Conservation (phyloP, 2,797 vertebrate genomes). For the Lacerta viridis region DNA sequence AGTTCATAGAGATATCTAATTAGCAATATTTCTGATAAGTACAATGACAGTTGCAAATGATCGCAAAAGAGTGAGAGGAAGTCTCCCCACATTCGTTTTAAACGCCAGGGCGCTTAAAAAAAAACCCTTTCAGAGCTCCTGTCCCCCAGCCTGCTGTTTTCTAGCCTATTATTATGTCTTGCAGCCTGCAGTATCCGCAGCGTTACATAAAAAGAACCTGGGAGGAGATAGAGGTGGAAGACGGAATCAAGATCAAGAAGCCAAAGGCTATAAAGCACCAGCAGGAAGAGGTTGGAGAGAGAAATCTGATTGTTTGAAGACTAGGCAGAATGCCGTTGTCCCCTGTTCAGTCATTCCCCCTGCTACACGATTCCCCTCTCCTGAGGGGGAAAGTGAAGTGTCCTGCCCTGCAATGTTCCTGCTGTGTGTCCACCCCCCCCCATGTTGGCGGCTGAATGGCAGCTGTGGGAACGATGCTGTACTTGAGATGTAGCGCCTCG, state of each 20-base stretch:
- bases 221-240: neutral
- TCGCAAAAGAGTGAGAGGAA: neutral
- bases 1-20: too few relatives aligned
- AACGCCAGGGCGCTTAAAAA: neutral
- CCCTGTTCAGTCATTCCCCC: neutral
- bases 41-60: neutral
- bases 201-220: accelerated
- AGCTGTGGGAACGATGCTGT: too few relatives aligned
- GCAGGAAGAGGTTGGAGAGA: conserved; percentile 3
- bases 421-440: too few relatives aligned
- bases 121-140: neutral
- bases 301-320: neutral
- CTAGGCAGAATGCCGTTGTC: neutral
- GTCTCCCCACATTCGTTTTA: neutral
- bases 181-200: conserved; percentile 11
- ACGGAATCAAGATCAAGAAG: neutral
- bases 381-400: neutral
- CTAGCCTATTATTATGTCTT: conserved; percentile 10
- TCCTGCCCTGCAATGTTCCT: neutral
- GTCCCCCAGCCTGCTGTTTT: neutral
- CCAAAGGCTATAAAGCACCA: neutral
- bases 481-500: too few relatives aligned
- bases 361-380: neutral
- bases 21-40: too few relatives aligned
- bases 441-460: too few relatives aligned